Evolutionary conservation across 2,113 vertebrate species (phyloP), one percentile per base, ranked within the genome.

Genomic region (Thunnus thynnus): DNA sequence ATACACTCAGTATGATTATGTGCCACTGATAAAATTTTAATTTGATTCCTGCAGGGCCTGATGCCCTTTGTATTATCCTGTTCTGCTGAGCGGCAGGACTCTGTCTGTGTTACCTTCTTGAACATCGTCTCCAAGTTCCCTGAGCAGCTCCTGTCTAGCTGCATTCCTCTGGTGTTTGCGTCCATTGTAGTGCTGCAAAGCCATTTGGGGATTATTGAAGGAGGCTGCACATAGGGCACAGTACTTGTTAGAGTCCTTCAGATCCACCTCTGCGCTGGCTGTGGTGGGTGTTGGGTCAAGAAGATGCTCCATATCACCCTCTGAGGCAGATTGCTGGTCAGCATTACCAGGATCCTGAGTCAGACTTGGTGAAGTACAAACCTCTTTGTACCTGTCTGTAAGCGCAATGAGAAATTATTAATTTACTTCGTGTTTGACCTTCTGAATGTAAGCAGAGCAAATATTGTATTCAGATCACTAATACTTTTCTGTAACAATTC

Each of bases 151-250:
- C 82, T 90, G 93, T 55, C 94, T 92, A 73, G 88, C 86, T 86
- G 95, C 92, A 18, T 95, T 98, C 80, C 94, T 95, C 86, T 95
- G 96, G 92, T 97, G 96, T 78, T 95, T 97, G 80, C 95, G 94
- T 47, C 96, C 96, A 41, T 83, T 86, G 78, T 96, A 98, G 86
- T 97, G 96, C 76, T 97, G 91, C 77, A 94, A 82, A 41, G 96
- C 95, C 84, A 93, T 89, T 22, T 94, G 41, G 3, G 95, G 92
- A 69, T 95, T 96, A 84, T 95, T 96, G 83, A 97, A 97, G 3
- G 93, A 94, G 71, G 94, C 93, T 2, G 81, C 86, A 58, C 96
- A 97, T 22, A 98, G 89, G 14, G 86, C 77, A 70, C 95, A 97
- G 90, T 93, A 94, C 74, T 93, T 96, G 65, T 94, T 90, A 4